phyloP scores from a whole-genome alignment of 2,797 vertebrate genomes.

The Danio aesculapii region DNA sequence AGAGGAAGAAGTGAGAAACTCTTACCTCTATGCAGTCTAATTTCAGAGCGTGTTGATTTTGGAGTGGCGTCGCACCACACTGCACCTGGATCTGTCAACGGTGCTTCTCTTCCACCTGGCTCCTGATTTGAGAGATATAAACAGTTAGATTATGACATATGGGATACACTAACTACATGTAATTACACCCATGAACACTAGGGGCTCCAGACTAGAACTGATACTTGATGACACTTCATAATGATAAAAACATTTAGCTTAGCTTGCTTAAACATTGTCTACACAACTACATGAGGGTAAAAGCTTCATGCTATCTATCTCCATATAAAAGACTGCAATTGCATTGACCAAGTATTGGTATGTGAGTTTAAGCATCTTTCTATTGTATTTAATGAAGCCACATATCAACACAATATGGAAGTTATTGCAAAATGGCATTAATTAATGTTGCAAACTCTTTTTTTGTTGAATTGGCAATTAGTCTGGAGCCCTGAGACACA shows the following conservation, averaged over 20 bases:
- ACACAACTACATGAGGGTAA: neutral
- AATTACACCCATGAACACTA: constrained; percentile 21
- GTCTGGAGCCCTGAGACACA: constrained; percentile 12
- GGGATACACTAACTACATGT: constrained; percentile 5
- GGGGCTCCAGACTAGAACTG: constrained; percentile 14
- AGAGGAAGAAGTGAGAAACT: constrained; percentile 25
- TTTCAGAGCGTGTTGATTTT: constrained; percentile 62
- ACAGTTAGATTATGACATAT: constrained; percentile 10
- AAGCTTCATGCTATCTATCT: neutral
- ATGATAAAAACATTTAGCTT: neutral
- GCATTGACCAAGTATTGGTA: neutral
- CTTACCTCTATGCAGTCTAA: constrained; percentile 75
- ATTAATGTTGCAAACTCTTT: neutral
- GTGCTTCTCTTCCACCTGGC: constrained; percentile 63
- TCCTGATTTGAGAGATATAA: constrained; percentile 57
- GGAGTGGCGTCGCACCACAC: constrained; percentile 65
- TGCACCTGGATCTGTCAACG: constrained; percentile 65
- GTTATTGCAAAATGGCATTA: neutral
- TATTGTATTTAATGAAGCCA: neutral
- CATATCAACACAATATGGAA: neutral
- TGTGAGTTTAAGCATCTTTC: neutral
- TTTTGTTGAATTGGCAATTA: neutral
- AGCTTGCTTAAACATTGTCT: neutral
- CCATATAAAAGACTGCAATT: neutral
- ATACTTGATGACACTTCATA: neutral